Conservation (phyloP, 2,113 vertebrate genomes). For the Acrocephalus arundinaceus region DNA sequence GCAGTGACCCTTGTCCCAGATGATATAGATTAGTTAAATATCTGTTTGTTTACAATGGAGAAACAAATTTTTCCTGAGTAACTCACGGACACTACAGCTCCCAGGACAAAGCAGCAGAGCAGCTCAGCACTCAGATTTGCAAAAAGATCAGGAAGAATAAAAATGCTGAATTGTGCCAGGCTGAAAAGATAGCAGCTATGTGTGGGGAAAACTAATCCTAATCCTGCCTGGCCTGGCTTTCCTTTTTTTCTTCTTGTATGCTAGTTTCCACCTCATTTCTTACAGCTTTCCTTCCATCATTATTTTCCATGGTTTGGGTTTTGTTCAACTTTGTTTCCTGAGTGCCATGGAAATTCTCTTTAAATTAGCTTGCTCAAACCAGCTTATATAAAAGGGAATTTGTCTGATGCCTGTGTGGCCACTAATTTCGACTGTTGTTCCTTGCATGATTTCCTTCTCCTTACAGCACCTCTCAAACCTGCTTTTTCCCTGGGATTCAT, state of each 20-base stretch:
- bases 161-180: not conserved
- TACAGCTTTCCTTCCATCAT: not conserved
- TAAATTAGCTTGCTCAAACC: not conserved
- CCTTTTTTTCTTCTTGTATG: not conserved
- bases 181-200: not conserved
- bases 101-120: not conserved
- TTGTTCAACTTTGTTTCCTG: not conserved
- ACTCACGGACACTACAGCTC: not conserved
- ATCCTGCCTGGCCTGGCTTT: not conserved
- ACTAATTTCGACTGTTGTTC: not conserved
- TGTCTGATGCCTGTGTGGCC: not conserved
- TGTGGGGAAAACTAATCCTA: not conserved
- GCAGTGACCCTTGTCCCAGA: not conserved
- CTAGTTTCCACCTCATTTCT: not conserved
- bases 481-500: not conserved
- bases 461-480: not conserved
- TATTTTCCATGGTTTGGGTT: not conserved
- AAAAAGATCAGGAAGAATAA: not conserved
- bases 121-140: not conserved
- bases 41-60: not conserved
- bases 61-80: not conserved
- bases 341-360: not conserved
- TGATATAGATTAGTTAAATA: not conserved
- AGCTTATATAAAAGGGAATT: not conserved
- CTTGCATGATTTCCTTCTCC: not conserved